Evolutionary conservation across 2,888 invertebrate genomes (phyloP).

Genomic region (Incurvaria masculella): DNA sequence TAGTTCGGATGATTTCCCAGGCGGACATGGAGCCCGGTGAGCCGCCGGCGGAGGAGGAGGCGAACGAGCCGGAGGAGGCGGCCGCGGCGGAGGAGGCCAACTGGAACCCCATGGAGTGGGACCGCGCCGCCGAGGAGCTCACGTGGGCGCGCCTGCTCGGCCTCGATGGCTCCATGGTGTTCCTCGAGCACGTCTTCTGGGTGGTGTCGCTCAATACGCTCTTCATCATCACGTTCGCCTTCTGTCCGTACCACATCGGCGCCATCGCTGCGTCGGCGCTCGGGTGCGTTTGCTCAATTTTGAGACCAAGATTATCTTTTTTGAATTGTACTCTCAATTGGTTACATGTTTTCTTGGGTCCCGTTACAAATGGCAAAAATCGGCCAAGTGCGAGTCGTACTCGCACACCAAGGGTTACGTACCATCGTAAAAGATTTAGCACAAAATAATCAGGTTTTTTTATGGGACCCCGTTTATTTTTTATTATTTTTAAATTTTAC

Average conservation of each 20-base stretch:
- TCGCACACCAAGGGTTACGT: too few relatives aligned
- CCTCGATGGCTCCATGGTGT: slow-evolving; percentile 93
- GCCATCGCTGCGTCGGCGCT: slow-evolving; percentile 74
- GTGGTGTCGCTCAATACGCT: slow-evolving; percentile 95
- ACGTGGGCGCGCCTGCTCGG: slow-evolving; percentile 98
- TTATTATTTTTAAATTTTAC: too few relatives aligned
- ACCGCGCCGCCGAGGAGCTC: slow-evolving; percentile 93
- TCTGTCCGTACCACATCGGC: slow-evolving; percentile 95
- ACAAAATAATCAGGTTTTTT: too few relatives aligned
- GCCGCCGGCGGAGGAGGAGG: slow-evolving; percentile 34
- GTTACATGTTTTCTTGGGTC: too few relatives aligned
- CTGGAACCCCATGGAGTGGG: slow-evolving; percentile 99
- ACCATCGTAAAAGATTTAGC: too few relatives aligned
- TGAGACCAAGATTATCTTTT: too few relatives aligned
- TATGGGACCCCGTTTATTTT: too few relatives aligned
- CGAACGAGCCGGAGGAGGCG: slow-evolving; percentile 47
- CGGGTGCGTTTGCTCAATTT: too few relatives aligned
- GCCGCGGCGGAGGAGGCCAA: slow-evolving; percentile 76
- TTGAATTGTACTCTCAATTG: too few relatives aligned
- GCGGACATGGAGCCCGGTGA: slow-evolving; percentile 32
- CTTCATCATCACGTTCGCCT: slow-evolving; percentile 96
- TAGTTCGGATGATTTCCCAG: slow-evolving; percentile 21
- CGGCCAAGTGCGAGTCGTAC: too few relatives aligned
- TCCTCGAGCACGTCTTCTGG: slow-evolving; percentile 99
- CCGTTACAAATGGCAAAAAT: too few relatives aligned